A percentile compares a stretch with the other conserved stretches of the same genome.
Evolutionary conservation across 2,888 invertebrate genomes (phyloP).

Genomic region (Spicauda simplicius): DNA sequence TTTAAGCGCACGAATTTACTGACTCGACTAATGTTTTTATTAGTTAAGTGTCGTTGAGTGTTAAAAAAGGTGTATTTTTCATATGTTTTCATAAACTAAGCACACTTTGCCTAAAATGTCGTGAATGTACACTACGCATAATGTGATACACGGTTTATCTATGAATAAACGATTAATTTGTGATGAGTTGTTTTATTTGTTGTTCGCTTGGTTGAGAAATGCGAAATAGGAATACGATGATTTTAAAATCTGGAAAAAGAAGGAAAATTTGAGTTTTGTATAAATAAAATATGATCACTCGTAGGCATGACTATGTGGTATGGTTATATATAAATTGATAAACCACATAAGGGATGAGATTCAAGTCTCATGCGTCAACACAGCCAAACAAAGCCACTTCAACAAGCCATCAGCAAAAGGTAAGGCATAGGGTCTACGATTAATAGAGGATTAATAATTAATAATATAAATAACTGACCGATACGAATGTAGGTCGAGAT

Average conservation of each 20-base stretch:
- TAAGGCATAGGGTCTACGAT: too few relatives aligned
- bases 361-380: too few relatives aligned
- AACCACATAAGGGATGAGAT: too few relatives aligned
- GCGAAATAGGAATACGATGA: constrained; percentile 77
- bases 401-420: too few relatives aligned
- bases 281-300: neutral
- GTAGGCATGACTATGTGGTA: too few relatives aligned
- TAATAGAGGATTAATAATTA: neutral
- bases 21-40: constrained; percentile 56
- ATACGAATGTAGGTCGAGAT: constrained; percentile 79
- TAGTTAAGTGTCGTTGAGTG: constrained; percentile 60
- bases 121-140: constrained; percentile 78
- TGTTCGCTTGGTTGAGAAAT: constrained; percentile 67
- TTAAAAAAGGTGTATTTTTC: constrained; percentile 66
- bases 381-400: too few relatives aligned
- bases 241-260: constrained; percentile 68
- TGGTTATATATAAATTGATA: too few relatives aligned
- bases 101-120: constrained; percentile 80
- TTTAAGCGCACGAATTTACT: constrained; percentile 82
- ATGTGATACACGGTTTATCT: constrained; percentile 83
- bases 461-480: constrained; percentile 72
- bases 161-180: constrained; percentile 78
- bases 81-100: constrained; percentile 67
- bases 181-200: constrained; percentile 56
- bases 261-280: neutral